Base-by-base conservation (phyloP, 1,140 invertebrate genomes). In the Drosophila obscura region DNA sequence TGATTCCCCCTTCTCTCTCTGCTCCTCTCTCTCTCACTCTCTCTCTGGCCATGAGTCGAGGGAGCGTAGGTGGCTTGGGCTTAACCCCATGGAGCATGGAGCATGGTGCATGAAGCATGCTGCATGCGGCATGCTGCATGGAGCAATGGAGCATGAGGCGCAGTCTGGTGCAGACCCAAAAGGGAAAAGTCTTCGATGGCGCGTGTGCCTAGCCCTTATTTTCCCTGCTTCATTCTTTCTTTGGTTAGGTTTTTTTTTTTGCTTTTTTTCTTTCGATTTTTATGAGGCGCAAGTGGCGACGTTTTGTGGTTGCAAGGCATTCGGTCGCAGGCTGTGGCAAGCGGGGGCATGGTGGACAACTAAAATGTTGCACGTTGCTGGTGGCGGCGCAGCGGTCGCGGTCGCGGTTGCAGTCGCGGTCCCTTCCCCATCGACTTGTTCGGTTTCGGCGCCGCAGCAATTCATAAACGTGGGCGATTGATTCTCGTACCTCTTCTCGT, bases 401-500 rank as follows among this genome's bases (percentile, higher is more conserved):
- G 48, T 53, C 28, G 19, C 19, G 19, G 19, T 53, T 22, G 19
- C 19, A 1, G 19, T 19, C 19, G 19, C 19, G 19, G 19, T 19
- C 19, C 59, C 46, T 66, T 44, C 53, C 45, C 43, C 56, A 53
- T 46, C 31, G 44, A 65, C 44, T 75, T 75, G 60, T 62, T 59
- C 73, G 71, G 80, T 78, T 74, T 73, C 88, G 82, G 88, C 88
- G 89, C 78, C 81, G 84, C 80, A 89, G 89, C 83, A 88, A 89
- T 90, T 84, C 77, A 90, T 88, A 89, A 88, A 90, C 88, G 88
- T 90, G 88, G 88, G 88, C 88, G 88, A 90, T 90, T 90, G 88
- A 90, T 90, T 87, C 87, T 87, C 77, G 65, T 82, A 77, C 80
- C 35, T 39, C 35, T 7, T 6, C 80, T 84, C 82, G 75, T 81